These are phyloP conservation scores for Oxycera nigricornis DNA, from an alignment of 2,888 invertebrate species.

Conservation along the genomic window DNA sequence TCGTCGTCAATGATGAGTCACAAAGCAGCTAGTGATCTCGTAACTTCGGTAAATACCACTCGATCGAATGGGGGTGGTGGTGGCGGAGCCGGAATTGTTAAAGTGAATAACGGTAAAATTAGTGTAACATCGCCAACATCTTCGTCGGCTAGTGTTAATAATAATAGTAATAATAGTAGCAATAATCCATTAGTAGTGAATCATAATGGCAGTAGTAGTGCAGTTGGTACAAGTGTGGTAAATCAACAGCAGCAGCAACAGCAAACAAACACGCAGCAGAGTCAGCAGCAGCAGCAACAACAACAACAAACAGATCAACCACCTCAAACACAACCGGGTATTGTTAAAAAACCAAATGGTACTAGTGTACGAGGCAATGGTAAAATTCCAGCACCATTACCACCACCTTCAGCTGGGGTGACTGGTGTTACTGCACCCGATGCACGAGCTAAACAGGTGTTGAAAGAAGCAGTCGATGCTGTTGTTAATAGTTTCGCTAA, in stretches of 20 bases:
- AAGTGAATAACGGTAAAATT: constrained; percentile 39
- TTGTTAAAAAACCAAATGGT: constrained; percentile 34
- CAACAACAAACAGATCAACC: constrained; percentile 46
- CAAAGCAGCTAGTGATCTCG: constrained; percentile 51
- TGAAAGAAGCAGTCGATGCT: constrained; percentile 76
- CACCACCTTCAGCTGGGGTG: constrained; percentile 48
- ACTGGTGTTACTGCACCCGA: constrained; percentile 60
- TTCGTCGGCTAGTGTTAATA: constrained; percentile 34
- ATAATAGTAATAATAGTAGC: constrained; percentile 48
- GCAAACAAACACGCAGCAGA: constrained; percentile 19
- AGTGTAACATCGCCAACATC: constrained; percentile 4
- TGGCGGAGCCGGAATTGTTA: constrained; percentile 8
- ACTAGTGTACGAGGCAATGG: constrained; percentile 47
- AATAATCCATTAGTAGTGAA: constrained; percentile 48
- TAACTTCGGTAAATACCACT: constrained; percentile 48
- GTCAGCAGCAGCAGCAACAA: constrained; percentile 45
- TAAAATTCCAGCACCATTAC: constrained; percentile 51
- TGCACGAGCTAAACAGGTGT: constrained; percentile 66
- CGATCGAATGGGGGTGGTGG: constrained; percentile 6
- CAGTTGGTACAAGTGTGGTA: constrained; percentile 43
- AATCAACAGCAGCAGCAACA: constrained; percentile 29
- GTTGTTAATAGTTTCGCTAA: constrained; percentile 78
- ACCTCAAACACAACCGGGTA: constrained; percentile 39
- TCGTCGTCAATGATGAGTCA: constrained; percentile 47
- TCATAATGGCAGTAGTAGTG: constrained; percentile 48